Percentiles rank a stretch among this genome's conserved stretches.
These are phyloP conservation scores for Scaptomyza montana DNA, from an alignment of 1,140 invertebrate genomes.

Conservation along the genomic window DNA sequence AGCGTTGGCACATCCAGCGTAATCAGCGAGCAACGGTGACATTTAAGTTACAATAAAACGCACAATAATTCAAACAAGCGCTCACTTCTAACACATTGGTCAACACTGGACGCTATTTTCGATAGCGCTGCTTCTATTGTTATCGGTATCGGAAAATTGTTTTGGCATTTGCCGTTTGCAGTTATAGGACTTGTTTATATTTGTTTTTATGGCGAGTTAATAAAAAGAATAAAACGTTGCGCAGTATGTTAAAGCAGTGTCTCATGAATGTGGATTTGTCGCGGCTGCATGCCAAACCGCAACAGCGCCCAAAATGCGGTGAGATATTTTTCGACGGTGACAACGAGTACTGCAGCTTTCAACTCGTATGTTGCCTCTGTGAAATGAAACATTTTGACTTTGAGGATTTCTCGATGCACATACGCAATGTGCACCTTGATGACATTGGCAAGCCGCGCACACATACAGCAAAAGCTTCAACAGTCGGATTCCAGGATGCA, in stretches of 20 bases:
- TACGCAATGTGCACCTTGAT: constrained; percentile 67
- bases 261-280: constrained; percentile 54
- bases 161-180: constrained; percentile 18
- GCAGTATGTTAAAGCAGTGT: constrained; percentile 72
- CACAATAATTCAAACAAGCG: constrained; percentile 18
- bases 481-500: background rate
- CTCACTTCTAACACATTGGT: background rate
- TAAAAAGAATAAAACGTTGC: constrained; percentile 7
- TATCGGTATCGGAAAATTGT: constrained; percentile 34
- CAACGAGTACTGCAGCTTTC: constrained; percentile 55
- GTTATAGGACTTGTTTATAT: constrained; percentile 32
- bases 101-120: constrained; percentile 10
- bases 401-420: constrained; percentile 66
- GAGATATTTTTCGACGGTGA: constrained; percentile 64
- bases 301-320: constrained; percentile 61
- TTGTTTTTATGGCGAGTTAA: constrained; percentile 35
- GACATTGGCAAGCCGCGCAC: constrained; percentile 42
- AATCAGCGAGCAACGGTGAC: constrained; percentile 30
- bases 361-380: constrained; percentile 62
- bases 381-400: constrained; percentile 69
- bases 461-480: background rate
- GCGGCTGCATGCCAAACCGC: constrained; percentile 54
- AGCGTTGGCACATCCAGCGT: constrained; percentile 61
- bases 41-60: background rate
- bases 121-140: constrained; percentile 4